phyloP scores from a whole-genome alignment of 2,888 invertebrate genomes.

The Lucinisca nassula region DNA sequence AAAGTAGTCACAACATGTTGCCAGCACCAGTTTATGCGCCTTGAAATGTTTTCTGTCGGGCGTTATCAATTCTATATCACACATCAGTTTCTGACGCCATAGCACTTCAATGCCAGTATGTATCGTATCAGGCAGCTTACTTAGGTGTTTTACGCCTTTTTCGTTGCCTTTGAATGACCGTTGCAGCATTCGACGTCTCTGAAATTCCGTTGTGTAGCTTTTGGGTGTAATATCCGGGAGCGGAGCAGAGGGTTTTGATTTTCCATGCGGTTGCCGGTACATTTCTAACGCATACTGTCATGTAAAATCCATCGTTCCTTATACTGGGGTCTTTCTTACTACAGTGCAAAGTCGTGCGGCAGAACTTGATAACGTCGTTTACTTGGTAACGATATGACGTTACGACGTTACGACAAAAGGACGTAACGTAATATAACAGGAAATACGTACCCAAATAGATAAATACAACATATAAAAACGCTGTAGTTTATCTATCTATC shows the following conservation, averaged over 20 bases:
- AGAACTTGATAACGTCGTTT: background rate
- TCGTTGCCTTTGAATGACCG: slow-evolving; percentile 64
- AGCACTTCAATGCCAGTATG: slow-evolving; percentile 77
- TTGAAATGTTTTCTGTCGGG: slow-evolving; percentile 58
- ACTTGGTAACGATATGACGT: background rate
- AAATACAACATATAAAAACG: too few relatives aligned
- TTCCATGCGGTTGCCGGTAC: background rate
- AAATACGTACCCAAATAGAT: too few relatives aligned
- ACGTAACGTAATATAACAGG: too few relatives aligned
- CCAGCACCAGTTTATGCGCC: slow-evolving; percentile 77
- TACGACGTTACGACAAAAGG: too few relatives aligned
- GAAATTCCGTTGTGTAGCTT: slow-evolving; percentile 55
- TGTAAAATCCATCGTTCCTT: background rate
- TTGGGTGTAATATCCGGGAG: slow-evolving; percentile 1
- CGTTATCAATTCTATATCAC: slow-evolving; percentile 75
- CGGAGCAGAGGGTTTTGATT: background rate
- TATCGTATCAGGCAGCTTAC: slow-evolving; percentile 69
- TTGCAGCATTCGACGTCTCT: slow-evolving; percentile 43
- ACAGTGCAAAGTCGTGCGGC: too few relatives aligned
- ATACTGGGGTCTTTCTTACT: too few relatives aligned
- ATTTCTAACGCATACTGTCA: background rate
- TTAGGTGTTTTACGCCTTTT: slow-evolving; percentile 53
- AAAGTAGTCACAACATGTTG: slow-evolving; percentile 79
- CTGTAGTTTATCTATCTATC: too few relatives aligned
- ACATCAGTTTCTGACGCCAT: slow-evolving; percentile 78